Evolutionary conservation across 2,888 invertebrate genomes (phyloP), one percentile per base, ranked within the genome.

Genomic region (Elysia crispata): DNA sequence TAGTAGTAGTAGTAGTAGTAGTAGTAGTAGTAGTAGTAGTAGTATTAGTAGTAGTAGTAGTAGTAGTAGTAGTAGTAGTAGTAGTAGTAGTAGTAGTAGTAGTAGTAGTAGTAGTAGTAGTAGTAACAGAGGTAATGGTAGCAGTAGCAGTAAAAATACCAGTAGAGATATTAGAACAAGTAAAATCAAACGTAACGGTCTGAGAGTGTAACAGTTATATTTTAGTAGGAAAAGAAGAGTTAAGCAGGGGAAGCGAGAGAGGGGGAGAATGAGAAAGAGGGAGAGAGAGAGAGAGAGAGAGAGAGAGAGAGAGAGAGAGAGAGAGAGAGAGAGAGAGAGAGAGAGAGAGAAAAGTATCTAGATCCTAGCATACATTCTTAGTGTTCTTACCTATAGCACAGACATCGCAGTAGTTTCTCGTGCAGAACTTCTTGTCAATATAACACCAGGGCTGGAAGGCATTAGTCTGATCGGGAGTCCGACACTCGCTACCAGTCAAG

Each of bases 401-500:
- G 5, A 70, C 69, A 70, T 77, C 77, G 69, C 77, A 77, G 33
- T 69, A 67, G n/a, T 69, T 57, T 31, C 77, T 18, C 25, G 8
- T 50, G 69, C 77, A 77, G n/a, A 69, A 23, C 1, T 23, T 15
- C 28, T 49, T 54, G 25, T 69, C 31, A 11, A 57, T 77, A 57
- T 77, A 77, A 57, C 77, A 77, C 77, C 77, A 77, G 6, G 77
- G 77, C 57, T 28, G 25, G 11, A 69, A 28, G 8, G 30, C 70
- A 25, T 15, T 57, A 1, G 28, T n/a, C 20, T 69, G 33, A 18
- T 69, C 77, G 11, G 77, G 77, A 57, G 67, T 77, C n/a, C 77
- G 50, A 54, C 77, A 77, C 15, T 69, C 67, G 33, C 69, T 77
- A 20, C 33, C 70, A 8, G 25, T 57, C 23, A 77, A 50, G 23